Evolutionary conservation across 2,888 invertebrate genomes (phyloP), one percentile per base, ranked within the genome.

Genomic region (Andrena fulva): DNA sequence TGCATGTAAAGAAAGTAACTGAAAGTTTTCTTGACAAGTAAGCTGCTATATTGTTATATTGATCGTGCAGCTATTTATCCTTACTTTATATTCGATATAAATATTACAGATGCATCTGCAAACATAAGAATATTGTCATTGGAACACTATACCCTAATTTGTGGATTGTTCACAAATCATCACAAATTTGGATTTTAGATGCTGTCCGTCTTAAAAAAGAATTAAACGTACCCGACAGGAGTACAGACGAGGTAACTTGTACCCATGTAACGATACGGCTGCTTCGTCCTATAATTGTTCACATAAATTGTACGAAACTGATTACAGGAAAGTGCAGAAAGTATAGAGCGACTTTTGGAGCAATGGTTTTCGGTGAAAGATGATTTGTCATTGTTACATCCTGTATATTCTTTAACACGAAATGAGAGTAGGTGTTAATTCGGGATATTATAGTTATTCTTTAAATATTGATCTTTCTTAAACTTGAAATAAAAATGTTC

Each of bases 361-460:
- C 73, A 76, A 56, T 92, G 90, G 90, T 77, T 92, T 35, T 42
- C 68, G 29, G 85, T 86, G 62, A 89, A 84, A 74, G 85, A 90
- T n/a, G 87, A 90, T 52, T 85, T 89, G 76, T 91, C 88, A 1
- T 54, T 90, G 20, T 87, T 92, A 63, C 83, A 90, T 68, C 89
- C 89, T 1, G 72, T 92, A 67, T 77, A 88, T 60, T 77, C 87
- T 12, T 67, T 89, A 8, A n/a, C 69, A 60, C 50, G 64, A 70
- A 62, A 73, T 48, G n/a, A 5, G 1, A 54, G 42, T 94, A 42
- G 2, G 8, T 29, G 16, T 60, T 74, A 56, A 52, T 10, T 31
- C 60, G 10, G 8, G 10, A 31, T 10, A 4, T 42, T 64, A 12
- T 73, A 66, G 62, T 8, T 20, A 10, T 27, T 31, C 2, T 12